Evolutionary conservation across 2,888 invertebrate species (phyloP).

Genomic region (Saturnia japonica): DNA sequence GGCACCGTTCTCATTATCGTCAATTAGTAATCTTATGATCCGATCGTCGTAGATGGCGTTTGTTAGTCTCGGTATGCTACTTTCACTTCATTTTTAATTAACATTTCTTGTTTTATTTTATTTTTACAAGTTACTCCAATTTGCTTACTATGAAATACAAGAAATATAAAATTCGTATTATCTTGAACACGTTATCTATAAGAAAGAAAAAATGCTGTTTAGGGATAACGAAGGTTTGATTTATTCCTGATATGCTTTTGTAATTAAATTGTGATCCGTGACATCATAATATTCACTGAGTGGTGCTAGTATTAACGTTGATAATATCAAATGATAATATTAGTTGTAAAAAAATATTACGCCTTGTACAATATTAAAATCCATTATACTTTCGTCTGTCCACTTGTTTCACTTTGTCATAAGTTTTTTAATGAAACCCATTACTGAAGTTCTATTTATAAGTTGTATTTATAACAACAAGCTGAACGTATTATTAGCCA

Average conservation of each 20-base stretch:
- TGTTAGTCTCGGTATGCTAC: conserved; percentile 2
- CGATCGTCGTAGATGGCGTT: conserved; percentile 7
- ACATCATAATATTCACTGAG: background rate
- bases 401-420: background rate
- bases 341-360: background rate
- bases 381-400: background rate
- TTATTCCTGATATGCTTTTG: background rate
- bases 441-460: background rate
- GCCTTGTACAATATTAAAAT: background rate
- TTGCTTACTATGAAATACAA: background rate
- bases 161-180: background rate
- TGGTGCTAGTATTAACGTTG: background rate
- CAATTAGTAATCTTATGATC: conserved; percentile 14
- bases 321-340: background rate
- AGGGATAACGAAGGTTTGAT: background rate
- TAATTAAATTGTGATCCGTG: background rate
- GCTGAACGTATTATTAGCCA: no score
- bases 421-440: background rate
- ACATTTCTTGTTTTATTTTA: conserved; percentile 10
- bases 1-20: conserved; percentile 14
- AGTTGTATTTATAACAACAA: background rate
- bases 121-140: conserved; percentile 5
- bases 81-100: conserved; percentile 14
- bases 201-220: background rate
- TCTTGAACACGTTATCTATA: background rate